phyloP scores from a whole-genome alignment of 2,888 invertebrate species.

The Pogonocherus hispidulus region DNA sequence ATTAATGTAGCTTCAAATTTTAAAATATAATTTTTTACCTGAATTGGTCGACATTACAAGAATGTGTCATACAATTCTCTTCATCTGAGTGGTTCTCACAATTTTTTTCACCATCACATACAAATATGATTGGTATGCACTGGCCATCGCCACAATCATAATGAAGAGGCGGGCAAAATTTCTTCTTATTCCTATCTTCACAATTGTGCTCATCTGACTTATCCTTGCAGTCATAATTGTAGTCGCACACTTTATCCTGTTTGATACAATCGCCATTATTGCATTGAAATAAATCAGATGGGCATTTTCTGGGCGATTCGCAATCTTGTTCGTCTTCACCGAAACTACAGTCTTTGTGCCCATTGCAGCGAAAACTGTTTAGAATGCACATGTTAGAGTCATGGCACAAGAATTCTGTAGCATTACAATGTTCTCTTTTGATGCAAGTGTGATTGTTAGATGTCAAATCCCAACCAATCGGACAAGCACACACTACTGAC shows the following conservation, averaged over 20 bases:
- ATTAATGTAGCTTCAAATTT: too few relatives aligned
- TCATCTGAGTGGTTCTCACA: conserved; percentile 71
- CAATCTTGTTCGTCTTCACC: conserved; percentile 67
- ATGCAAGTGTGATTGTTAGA: conserved; percentile 73
- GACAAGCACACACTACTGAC: conserved; percentile 73
- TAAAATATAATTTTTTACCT: conserved; percentile 61
- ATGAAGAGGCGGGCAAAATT: conserved; percentile 67
- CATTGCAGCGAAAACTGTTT: conserved; percentile 61
- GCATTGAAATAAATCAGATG: conserved; percentile 68
- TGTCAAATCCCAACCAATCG: conserved; percentile 74
- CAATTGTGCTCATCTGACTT: conserved; percentile 74
- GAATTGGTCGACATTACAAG: conserved; percentile 62
- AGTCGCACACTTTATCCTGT: conserved; percentile 69
- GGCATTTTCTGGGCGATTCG: conserved; percentile 63
- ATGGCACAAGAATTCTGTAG: conserved; percentile 66
- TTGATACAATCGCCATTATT: conserved; percentile 65
- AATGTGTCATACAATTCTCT: conserved; percentile 60
- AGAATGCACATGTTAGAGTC: conserved; percentile 69
- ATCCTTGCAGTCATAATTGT: conserved; percentile 71
- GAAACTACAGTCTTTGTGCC: conserved; percentile 61
- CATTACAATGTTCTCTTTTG: conserved; percentile 69
- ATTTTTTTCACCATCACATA: conserved; percentile 71
- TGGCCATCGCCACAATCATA: conserved; percentile 70
- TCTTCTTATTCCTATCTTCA: conserved; percentile 51
- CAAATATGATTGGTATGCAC: conserved; percentile 69